Evolutionary conservation across 2,113 vertebrate species (phyloP).

Genomic region (Orthonyx spaldingii): DNA sequence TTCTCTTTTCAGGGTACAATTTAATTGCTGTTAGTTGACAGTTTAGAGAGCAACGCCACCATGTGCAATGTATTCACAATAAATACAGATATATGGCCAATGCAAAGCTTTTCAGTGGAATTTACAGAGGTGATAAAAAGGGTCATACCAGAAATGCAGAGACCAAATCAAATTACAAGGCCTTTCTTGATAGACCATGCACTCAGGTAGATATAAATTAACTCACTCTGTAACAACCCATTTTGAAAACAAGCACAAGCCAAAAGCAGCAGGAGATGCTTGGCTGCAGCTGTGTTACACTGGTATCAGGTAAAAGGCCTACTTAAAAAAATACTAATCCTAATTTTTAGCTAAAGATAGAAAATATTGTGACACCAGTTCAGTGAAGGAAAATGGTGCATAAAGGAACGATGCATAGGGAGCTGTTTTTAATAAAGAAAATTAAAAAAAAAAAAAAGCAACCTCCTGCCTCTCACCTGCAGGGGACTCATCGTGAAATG

Average conservation of each 20-base stretch:
- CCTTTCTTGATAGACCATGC: neutral
- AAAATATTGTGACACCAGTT: conserved; percentile 1
- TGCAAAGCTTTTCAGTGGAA: neutral
- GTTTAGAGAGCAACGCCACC: neutral
- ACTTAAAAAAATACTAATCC: neutral
- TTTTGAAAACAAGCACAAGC: neutral
- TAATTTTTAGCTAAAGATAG: conserved; percentile 47
- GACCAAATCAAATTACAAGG: conserved; percentile 30
- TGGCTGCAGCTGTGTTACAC: neutral
- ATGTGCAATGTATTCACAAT: neutral
- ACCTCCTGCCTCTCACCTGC: neutral
- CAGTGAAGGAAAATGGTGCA: neutral
- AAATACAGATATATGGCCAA: neutral
- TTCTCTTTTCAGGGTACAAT: neutral
- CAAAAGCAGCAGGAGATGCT: neutral
- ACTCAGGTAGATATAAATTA: neutral
- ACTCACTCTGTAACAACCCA: neutral
- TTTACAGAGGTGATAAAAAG: conserved; percentile 46
- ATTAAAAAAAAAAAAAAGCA: neutral
- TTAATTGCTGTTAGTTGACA: neutral
- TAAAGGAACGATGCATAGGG: neutral
- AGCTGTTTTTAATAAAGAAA: neutral
- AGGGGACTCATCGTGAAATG: conserved; percentile 4
- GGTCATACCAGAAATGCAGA: conserved; percentile 1
- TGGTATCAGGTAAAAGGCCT: neutral